Base-by-base conservation (phyloP, 2,113 vertebrate genomes). In the Danio rerio region DNA sequence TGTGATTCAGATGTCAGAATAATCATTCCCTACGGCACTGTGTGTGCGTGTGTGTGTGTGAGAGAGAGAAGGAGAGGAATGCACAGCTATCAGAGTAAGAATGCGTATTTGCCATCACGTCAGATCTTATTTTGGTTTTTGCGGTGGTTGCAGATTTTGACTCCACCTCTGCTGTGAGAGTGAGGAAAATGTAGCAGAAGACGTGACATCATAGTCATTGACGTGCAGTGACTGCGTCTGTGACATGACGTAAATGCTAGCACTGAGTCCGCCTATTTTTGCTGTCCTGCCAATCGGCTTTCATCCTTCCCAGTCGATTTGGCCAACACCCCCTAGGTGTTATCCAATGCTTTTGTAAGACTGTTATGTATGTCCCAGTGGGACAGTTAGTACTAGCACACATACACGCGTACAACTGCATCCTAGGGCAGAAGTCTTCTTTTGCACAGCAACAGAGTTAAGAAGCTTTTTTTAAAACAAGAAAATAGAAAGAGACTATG, bases 161-260 rank as follows among this genome's bases (percentile, higher is more conserved):
- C 81, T 73, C 78, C 73, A 73, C 81, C 47, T 72, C 16, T 81
- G 78, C 90, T 81, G 87, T 85, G 90, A 86, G 49, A 20, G 43
- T 18, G 75, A 59, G 75, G 68, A 49, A 70, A 47, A 15, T 73
- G 13, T 53, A 56, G 78, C 6, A 47, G 5, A 75, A 76, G 61
- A 69, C 49, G 50, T 92, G 91, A 93, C 90, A 87, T 85, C 91
- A 92, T 85, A 50, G 56, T 50, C 10, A 83, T 78, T 92, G 87
- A 89, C 87, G 81, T 88, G 77, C 83, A 66, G 70, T 81, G 84
- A 21, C 45, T 80, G 59, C 81, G 42, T 61, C 45, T 21, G 66
- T 71, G 21, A 12, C 31, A 58, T 83, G 87, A 85, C 79, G 50
- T 83, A 65, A 84, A 53, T 47, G 21, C 72, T 49, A 16, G 21